Percentiles rank a stretch among this genome's conserved stretches.
Evolutionary conservation across 1,140 invertebrate species (phyloP).

Genomic region (silkworm (Bombyx mori)): ASM3026992v2 NC_085118.1:4890001-4890500

Average conservation of each 20-base stretch:
- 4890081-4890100: conserved; percentile 37
- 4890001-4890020: conserved; percentile 31
- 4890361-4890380: conserved; percentile 69
- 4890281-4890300: conserved; percentile 63
- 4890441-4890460: conserved; percentile 6
- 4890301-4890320: conserved; percentile 69
- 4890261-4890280: conserved; percentile 65
- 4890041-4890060: conserved; percentile 13
- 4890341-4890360: conserved; percentile 70
- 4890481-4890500: not conserved
- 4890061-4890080: conserved; percentile 23
- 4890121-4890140: conserved; percentile 65
- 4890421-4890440: conserved; percentile 26
- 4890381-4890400: conserved; percentile 69
- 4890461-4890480: not conserved
- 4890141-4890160: conserved; percentile 59
- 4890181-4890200: conserved; percentile 58
- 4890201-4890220: conserved; percentile 66
- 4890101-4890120: conserved; percentile 28
- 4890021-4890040: conserved; percentile 42
- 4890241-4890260: conserved; percentile 67
- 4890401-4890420: conserved; percentile 48
- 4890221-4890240: conserved; percentile 67
- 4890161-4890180: conserved; percentile 62
- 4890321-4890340: conserved; percentile 70